Percentiles rank a stretch among this genome's conserved stretches.
These are phyloP conservation scores for Monomorium pharaonis DNA, from an alignment of 1,140 invertebrate species.

Conservation along the genomic window DNA sequence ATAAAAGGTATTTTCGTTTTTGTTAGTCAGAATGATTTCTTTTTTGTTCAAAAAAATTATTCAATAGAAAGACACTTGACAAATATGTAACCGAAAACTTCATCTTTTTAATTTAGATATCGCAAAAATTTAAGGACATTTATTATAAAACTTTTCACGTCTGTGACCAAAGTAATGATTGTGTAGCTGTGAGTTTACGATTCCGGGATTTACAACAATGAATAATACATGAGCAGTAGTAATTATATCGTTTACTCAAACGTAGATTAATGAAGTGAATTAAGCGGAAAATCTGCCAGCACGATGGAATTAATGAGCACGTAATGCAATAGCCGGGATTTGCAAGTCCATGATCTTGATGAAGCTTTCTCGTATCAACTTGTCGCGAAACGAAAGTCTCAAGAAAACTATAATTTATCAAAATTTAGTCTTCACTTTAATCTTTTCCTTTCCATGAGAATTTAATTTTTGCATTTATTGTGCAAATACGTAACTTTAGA, in stretches of 20 bases:
- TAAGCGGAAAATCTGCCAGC: conserved; percentile 27
- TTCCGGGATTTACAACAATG: conserved; percentile 34
- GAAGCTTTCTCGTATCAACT: conserved; percentile 14
- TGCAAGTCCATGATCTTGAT: conserved; percentile 53
- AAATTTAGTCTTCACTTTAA: not conserved
- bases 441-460: not conserved
- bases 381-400: not conserved
- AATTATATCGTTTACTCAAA: conserved; percentile 34
- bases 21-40: not conserved
- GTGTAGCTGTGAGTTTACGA: not conserved
- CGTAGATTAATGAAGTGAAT: conserved; percentile 50
- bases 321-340: not conserved
- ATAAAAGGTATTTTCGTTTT: not conserved
- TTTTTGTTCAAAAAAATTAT: not conserved
- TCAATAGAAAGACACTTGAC: not conserved
- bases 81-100: not conserved
- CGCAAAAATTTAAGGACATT: not conserved
- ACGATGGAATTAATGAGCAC: conserved; percentile 40
- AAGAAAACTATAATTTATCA: not conserved
- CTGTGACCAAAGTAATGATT: not conserved
- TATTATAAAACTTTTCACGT: not conserved
- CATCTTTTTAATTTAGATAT: not conserved
- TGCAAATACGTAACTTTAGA: not conserved
- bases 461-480: not conserved
- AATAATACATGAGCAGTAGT: conserved; percentile 37